Conservation (phyloP, 2,797 vertebrate genomes). For the Serranus cabrilla region DNA sequence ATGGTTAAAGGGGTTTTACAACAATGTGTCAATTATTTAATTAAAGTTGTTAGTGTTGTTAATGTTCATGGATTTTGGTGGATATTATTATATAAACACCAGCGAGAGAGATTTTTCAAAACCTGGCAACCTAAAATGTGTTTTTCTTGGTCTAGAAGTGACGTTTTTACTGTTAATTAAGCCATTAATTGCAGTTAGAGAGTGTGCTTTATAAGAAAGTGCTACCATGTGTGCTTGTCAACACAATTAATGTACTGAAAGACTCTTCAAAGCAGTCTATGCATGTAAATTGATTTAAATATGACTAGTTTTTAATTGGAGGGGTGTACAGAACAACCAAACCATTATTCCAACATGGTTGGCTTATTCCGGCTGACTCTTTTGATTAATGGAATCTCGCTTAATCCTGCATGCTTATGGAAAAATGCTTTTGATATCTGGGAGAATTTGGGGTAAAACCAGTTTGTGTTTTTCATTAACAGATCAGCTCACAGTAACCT, state of each 20-base stretch:
- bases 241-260: too few relatives aligned
- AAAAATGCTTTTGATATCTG: slow-evolving; percentile 27
- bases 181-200: too few relatives aligned
- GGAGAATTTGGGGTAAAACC: background rate
- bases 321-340: background rate
- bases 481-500: background rate
- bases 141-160: too few relatives aligned
- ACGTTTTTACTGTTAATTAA: background rate
- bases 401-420: slow-evolving; percentile 10
- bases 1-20: background rate
- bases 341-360: slow-evolving; percentile 21
- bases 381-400: slow-evolving; percentile 14
- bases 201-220: too few relatives aligned
- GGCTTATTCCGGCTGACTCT: slow-evolving; percentile 24
- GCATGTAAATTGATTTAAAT: too few relatives aligned
- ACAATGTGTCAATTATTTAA: background rate
- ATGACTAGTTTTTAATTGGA: too few relatives aligned
- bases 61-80: too few relatives aligned
- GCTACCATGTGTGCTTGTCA: too few relatives aligned
- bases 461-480: background rate
- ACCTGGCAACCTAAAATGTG: background rate
- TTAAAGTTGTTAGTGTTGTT: background rate
- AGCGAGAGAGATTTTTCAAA: background rate
- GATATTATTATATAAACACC: too few relatives aligned
- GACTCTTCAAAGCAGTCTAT: too few relatives aligned